Conservation (phyloP, 2,113 vertebrate species). For the Microtus montanus region DNA sequence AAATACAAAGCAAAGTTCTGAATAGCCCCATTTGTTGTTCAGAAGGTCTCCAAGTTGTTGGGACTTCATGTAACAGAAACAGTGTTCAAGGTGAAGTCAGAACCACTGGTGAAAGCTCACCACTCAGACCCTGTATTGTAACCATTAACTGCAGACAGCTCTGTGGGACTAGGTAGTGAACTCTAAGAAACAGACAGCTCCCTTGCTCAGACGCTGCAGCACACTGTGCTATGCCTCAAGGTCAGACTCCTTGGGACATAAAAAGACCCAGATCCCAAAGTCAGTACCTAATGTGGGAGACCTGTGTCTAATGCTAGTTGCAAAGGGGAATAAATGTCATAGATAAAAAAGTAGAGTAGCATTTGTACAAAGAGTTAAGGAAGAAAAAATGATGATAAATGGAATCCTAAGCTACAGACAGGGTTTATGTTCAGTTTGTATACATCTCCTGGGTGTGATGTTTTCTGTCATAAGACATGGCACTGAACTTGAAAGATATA, state of each 20-base stretch:
- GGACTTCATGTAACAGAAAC: neutral
- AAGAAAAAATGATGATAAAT: neutral
- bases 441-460: neutral
- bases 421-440: neutral
- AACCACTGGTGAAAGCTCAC: neutral
- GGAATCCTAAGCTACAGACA: neutral
- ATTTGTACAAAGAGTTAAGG: neutral
- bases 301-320: neutral
- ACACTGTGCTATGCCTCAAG: neutral
- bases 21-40: neutral
- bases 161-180: neutral
- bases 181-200: neutral
- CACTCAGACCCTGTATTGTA: neutral
- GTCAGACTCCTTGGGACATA: neutral
- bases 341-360: conserved; percentile 13
- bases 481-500: neutral
- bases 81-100: neutral
- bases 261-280: neutral
- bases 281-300: neutral
- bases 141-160: neutral
- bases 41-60: neutral
- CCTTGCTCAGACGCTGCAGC: neutral
- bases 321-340: conserved; percentile 13
- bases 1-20: neutral
- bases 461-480: neutral